Percentiles rank a stretch among this genome's conserved stretches.
Conservation (phyloP, 2,888 invertebrate species). For the Halocaridina rubra region DNA sequence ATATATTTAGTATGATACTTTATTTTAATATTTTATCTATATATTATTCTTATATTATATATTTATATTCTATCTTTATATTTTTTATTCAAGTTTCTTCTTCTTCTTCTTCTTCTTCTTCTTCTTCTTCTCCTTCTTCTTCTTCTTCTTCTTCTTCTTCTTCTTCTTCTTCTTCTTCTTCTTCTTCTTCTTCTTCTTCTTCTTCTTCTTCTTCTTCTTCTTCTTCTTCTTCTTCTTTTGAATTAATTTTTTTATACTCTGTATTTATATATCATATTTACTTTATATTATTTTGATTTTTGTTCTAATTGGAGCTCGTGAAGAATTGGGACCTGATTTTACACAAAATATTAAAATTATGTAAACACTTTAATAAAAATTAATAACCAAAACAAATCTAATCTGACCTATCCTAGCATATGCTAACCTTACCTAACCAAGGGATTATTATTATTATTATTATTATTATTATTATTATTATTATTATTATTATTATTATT, state of each 20-base stretch:
- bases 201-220: not conserved
- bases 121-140: not conserved
- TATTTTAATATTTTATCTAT: not conserved
- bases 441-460: not conserved
- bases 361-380: too few species aligned
- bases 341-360: too few species aligned
- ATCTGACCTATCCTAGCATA: not conserved
- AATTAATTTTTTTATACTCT: too few species aligned
- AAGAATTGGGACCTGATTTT: too few species aligned
- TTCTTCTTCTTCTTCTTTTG: not conserved
- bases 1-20: not conserved
- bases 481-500: not conserved
- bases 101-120: not conserved
- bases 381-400: not conserved
- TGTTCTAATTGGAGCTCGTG: too few species aligned
- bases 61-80: too few species aligned
- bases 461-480: not conserved
- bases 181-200: not conserved
- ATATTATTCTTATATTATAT: not conserved
- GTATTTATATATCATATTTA: not conserved
- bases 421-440: not conserved
- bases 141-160: not conserved
- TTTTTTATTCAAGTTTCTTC: not conserved
- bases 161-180: not conserved
- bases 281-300: too few species aligned